Base-by-base conservation (phyloP, 2,113 vertebrate species). In the Neodon shergylaensis region DNA sequence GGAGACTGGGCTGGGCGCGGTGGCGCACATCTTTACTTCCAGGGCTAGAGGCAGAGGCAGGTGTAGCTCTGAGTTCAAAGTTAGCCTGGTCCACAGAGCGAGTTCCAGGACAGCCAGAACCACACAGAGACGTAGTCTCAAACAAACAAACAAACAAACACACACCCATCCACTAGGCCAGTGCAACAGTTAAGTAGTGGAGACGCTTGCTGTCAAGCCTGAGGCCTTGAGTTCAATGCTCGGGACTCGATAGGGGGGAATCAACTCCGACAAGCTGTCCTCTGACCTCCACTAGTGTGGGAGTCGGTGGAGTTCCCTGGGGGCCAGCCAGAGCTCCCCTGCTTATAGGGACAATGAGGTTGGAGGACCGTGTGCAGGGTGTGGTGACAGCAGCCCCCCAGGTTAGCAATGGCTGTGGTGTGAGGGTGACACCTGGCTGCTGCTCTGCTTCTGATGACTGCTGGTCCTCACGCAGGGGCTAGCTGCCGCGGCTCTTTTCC, bases 351-450 rank as follows among this genome's bases (percentile, higher is more conserved):
- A 12, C 3, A 33, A 70, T 24, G n/a, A 65, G 19, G 33, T 3
- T 3, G 26, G 12, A 21, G 61, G 49, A 21, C 9, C 0, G 0
- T 49, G 22, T 0, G 19, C 6, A 21, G 49, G 66, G 49, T 4
- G 42, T 68, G 16, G n/a, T 44, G 28, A 13, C 26, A 47, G n/a
- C 28, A 2, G 42, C 11, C 33, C 79, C n/a, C 12, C 22, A 6
- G 42, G 79, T 8, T 11, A 11, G 82, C 26, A 63, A 42, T 11
- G 39, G 39, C 84, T 82, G 3, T 1, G 10, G 33, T 24, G 21
- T 22, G 49, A 36, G 47, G 19, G 33, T 22, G 49, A 21, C 9
- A 33, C 13, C 4, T 28, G 42, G 31, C 1, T 7, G n/a, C 70
- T 4, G 19, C 70, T 39, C 36, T 22, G 70, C n/a, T 73, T 72